Conservation (phyloP, 2,797 vertebrate genomes). For the Fistularia commersonii region DNA sequence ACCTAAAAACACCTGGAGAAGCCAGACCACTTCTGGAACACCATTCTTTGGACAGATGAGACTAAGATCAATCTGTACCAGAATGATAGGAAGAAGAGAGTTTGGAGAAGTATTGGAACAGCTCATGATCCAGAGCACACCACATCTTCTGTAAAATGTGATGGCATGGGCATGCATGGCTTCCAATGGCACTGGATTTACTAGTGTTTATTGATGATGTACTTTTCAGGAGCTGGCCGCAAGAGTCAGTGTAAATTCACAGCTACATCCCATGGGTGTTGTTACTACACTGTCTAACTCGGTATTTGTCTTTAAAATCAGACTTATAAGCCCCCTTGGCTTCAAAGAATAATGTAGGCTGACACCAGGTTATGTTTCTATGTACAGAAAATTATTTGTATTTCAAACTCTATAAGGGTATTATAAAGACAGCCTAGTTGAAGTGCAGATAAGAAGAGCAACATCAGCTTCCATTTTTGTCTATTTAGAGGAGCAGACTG, state of each 20-base stretch:
- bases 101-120: too few relatives aligned
- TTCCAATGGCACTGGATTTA: too few relatives aligned
- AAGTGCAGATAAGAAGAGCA: background rate
- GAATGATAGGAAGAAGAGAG: too few relatives aligned
- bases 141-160: too few relatives aligned
- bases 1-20: too few relatives aligned
- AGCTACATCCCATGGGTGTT: conserved; percentile 43
- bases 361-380: conserved; percentile 10
- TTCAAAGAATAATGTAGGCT: conserved; percentile 10
- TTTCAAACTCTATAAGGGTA: conserved; percentile 5
- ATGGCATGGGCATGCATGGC: too few relatives aligned
- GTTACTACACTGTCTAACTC: conserved; percentile 33
- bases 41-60: too few relatives aligned
- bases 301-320: conserved; percentile 39
- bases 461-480: background rate
- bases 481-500: too few relatives aligned
- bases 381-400: background rate
- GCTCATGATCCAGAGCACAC: too few relatives aligned
- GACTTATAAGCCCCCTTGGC: conserved; percentile 5
- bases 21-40: too few relatives aligned
- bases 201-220: too few relatives aligned
- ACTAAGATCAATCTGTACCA: too few relatives aligned
- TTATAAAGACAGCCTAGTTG: background rate
- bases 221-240: conserved; percentile 15
- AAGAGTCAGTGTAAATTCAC: conserved; percentile 31